Conservation (phyloP, 2,113 vertebrate genomes). For the Sclerurus mexicanus region DNA sequence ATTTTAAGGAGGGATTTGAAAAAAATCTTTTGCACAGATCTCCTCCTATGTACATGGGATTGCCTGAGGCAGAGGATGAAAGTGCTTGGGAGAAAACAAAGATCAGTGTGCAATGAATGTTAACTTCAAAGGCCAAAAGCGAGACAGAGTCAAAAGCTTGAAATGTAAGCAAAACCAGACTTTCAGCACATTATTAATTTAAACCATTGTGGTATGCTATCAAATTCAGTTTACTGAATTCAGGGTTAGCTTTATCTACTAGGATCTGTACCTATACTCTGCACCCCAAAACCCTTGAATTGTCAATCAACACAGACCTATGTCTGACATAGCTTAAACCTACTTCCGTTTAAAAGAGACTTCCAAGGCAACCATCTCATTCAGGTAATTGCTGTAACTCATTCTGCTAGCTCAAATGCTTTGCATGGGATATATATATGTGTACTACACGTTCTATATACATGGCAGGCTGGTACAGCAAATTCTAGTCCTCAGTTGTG, state of each 20-base stretch:
- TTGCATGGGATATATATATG: neutral
- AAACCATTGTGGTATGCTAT: neutral
- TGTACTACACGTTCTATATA: neutral
- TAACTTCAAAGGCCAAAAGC: conserved; percentile 27
- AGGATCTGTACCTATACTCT: neutral
- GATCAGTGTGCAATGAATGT: neutral
- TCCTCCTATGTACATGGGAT: neutral
- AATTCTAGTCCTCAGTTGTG: neutral
- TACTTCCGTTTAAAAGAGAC: neutral
- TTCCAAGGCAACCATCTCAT: neutral
- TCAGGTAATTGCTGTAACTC: neutral
- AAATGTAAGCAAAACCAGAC: conserved; percentile 33
- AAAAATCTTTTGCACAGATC: neutral
- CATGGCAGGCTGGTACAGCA: neutral
- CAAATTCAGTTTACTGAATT: neutral
- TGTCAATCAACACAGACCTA: neutral
- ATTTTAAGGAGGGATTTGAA: neutral
- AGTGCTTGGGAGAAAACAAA: conserved; percentile 14
- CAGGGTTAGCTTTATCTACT: neutral
- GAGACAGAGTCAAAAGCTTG: neutral
- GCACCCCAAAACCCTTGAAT: neutral
- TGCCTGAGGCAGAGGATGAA: conserved; percentile 24
- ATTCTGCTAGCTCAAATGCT: neutral
- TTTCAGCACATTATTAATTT: neutral
- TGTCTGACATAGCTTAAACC: neutral